A percentile compares a stretch with the other conserved stretches of the same genome.
phyloP scores from a whole-genome alignment of 1,140 invertebrate genomes.

The Gryllus bimaculatus region DNA sequence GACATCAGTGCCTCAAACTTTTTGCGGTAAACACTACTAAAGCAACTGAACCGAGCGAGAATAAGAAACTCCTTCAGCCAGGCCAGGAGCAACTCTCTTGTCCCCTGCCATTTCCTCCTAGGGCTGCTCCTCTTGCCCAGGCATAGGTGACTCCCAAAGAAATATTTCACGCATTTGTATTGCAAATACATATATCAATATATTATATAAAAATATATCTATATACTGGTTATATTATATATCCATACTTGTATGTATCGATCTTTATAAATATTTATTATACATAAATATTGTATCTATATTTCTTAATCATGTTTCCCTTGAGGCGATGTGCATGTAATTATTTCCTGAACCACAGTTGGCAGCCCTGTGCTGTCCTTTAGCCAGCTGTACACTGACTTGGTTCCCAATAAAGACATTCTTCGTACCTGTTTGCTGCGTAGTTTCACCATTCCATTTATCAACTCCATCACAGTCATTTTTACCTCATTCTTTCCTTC shows the following conservation, averaged over 20 bases:
- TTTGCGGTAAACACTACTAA: neutral
- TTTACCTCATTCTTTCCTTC: neutral
- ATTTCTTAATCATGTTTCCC: neutral
- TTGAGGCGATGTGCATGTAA: neutral
- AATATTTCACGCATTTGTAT: neutral
- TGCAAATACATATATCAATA: constrained; percentile 6
- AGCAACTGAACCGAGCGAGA: neutral
- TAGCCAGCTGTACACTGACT: neutral
- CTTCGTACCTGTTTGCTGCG: neutral
- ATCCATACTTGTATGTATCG: constrained; percentile 4
- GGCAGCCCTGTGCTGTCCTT: neutral
- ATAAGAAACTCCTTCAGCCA: neutral
- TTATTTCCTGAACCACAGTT: constrained; percentile 1
- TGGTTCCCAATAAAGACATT: constrained; percentile 4
- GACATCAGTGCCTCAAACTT: neutral
- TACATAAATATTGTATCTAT: constrained; percentile 1
- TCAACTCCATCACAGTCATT: neutral
- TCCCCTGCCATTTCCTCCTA: neutral
- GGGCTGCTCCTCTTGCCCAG: neutral
- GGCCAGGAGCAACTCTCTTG: neutral
- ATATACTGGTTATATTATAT: constrained; percentile 6
- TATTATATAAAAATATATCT: constrained; percentile 6
- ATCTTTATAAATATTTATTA: constrained; percentile 6
- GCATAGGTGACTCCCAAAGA: neutral
- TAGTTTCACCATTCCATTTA: neutral